phyloP scores from a whole-genome alignment of 2,888 invertebrate genomes.

The Monopis laevigella region DNA sequence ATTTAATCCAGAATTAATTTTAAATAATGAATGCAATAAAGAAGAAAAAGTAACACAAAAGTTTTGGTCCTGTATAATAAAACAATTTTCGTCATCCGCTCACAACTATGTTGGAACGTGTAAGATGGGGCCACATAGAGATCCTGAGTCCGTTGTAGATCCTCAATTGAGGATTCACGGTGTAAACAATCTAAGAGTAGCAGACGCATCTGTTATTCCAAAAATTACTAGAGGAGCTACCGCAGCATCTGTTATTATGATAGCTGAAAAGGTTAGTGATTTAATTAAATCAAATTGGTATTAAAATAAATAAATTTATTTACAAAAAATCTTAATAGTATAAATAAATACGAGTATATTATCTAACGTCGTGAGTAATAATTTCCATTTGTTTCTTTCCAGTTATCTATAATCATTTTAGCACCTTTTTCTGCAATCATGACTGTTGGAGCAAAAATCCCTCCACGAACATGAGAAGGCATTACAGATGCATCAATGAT shows the following conservation, averaged over 20 bases:
- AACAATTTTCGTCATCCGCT: constrained; percentile 48
- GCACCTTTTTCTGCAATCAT: constrained; percentile 61
- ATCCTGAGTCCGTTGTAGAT: constrained; percentile 51
- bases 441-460: constrained; percentile 46
- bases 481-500: constrained; percentile 57
- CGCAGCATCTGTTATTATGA: constrained; percentile 57
- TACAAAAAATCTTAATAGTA: constrained; percentile 11
- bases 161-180: constrained; percentile 43
- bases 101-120: constrained; percentile 58
- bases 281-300: constrained; percentile 58
- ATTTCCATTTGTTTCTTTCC: constrained; percentile 49
- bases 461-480: constrained; percentile 53
- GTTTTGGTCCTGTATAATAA: constrained; percentile 58
- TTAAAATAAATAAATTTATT: constrained; percentile 26
- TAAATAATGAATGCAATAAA: constrained; percentile 49
- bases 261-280: constrained; percentile 59
- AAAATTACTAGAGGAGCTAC: constrained; percentile 55
- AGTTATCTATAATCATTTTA: constrained; percentile 49
- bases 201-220: constrained; percentile 54
- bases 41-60: constrained; percentile 46
- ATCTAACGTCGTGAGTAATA: constrained; percentile 26
- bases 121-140: constrained; percentile 50
- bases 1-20: constrained; percentile 47
- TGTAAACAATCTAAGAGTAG: constrained; percentile 42
- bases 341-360: not conserved